Conservation (phyloP, 2,888 invertebrate species). For the Clanis bilineata region DNA sequence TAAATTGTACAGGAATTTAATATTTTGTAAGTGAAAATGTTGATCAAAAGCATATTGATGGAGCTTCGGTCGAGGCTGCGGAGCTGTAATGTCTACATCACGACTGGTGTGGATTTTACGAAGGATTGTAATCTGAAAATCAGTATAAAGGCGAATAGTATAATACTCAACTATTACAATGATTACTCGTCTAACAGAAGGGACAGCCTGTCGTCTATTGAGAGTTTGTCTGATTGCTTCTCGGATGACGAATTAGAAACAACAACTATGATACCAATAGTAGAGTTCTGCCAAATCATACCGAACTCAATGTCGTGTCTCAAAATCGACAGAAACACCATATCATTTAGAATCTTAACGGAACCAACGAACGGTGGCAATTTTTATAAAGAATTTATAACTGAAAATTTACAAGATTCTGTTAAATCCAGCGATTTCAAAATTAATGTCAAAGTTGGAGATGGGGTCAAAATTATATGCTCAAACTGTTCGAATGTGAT, state of each 20-base stretch:
- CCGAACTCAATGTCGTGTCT: constrained; percentile 78
- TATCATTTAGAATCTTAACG: constrained; percentile 74
- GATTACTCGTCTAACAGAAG: constrained; percentile 45
- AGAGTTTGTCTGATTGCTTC: constrained; percentile 70
- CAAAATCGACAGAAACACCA: constrained; percentile 69
- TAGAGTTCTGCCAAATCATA: constrained; percentile 69
- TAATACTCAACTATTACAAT: constrained; percentile 68
- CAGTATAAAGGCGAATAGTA: constrained; percentile 70
- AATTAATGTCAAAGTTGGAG: constrained; percentile 53
- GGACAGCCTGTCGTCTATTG: constrained; percentile 74
- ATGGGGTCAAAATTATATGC: constrained; percentile 59
- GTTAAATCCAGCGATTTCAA: constrained; percentile 45
- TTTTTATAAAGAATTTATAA: constrained; percentile 69
- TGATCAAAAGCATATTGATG: constrained; percentile 78
- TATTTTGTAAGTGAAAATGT: constrained; percentile 58
- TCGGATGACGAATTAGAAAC: constrained; percentile 67
- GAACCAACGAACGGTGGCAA: constrained; percentile 72
- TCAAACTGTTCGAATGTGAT: constrained; percentile 72
- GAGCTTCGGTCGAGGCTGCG: constrained; percentile 83
- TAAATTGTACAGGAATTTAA: constrained; percentile 35
- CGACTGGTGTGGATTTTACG: constrained; percentile 66
- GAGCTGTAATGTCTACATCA: constrained; percentile 83
- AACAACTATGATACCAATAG: constrained; percentile 59
- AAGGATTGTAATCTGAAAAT: constrained; percentile 73
- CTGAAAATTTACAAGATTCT: constrained; percentile 37